Percentiles rank a stretch among this genome's conserved stretches.
These are phyloP conservation scores for Antheraea pernyi DNA, from an alignment of 1,140 invertebrate species.

Conservation along the genomic window DNA sequence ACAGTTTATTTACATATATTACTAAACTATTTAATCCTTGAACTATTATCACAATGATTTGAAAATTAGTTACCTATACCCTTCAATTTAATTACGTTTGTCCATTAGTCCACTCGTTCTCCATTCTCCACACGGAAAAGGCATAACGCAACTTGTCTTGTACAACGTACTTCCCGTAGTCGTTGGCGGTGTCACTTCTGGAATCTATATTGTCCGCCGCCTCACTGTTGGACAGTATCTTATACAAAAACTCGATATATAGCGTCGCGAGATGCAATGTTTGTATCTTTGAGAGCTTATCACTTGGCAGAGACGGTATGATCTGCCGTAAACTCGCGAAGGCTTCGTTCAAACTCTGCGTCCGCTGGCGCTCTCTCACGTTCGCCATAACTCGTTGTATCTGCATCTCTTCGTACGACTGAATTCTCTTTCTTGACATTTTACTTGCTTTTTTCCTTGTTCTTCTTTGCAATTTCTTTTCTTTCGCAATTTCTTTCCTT, in stretches of 20 bases:
- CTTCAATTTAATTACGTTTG: conserved; percentile 50
- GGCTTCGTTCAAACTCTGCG: conserved; percentile 97
- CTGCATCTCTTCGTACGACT: conserved; percentile 84
- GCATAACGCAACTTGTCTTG: conserved; percentile 96
- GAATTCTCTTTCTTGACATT: conserved; percentile 62
- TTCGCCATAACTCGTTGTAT: conserved; percentile 96
- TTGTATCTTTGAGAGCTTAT: conserved; percentile 99
- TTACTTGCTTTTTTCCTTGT: conserved; percentile 56
- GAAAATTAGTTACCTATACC: background rate
- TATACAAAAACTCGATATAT: conserved; percentile 97
- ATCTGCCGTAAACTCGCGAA: conserved; percentile 95
- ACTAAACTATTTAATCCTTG: no score
- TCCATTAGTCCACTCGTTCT: conserved; percentile 88
- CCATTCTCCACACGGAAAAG: conserved; percentile 98
- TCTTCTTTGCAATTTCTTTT: conserved; percentile 59
- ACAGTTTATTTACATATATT: no score
- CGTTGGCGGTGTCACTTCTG: conserved; percentile 68
- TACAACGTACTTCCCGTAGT: conserved; percentile 87
- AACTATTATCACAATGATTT: background rate
- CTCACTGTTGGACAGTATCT: conserved; percentile 84
- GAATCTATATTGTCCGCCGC: conserved; percentile 78
- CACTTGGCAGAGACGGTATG: conserved; percentile 98
- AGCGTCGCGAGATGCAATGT: conserved; percentile 96
- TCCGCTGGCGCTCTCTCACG: conserved; percentile 97
- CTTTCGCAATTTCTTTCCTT: conserved; percentile 41